Conservation (phyloP, 1,140 invertebrate species). For the Caenorhabditis latens region DNA sequence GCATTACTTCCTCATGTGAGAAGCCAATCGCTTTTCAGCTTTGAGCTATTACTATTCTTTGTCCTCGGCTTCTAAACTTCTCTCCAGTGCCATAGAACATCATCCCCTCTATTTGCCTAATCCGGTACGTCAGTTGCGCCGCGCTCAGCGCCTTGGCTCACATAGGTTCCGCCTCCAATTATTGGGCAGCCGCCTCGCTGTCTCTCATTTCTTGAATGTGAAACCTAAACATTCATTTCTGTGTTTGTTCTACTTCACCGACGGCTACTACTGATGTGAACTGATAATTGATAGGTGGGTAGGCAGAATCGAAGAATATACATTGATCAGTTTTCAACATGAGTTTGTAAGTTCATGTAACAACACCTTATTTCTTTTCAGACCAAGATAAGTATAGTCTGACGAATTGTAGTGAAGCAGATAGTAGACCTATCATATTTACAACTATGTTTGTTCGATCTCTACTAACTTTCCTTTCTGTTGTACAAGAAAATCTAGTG, state of each 20-base stretch:
- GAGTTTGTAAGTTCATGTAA: too few species aligned
- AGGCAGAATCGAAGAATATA: too few species aligned
- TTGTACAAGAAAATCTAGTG: too few species aligned
- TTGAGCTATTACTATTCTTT: background rate
- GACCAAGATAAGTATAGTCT: too few species aligned
- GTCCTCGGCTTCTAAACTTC: background rate
- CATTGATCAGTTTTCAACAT: too few species aligned
- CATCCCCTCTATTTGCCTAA: slow-evolving; percentile 24
- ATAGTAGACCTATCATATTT: too few species aligned
- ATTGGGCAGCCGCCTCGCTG: background rate
- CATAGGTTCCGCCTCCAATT: background rate
- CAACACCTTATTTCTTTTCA: too few species aligned
- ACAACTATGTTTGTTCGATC: too few species aligned
- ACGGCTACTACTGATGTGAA: too few species aligned
- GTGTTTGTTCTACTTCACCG: background rate
- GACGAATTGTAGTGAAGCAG: too few species aligned
- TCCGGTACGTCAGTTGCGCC: slow-evolving; percentile 11
- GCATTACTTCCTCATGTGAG: slow-evolving; percentile 8
- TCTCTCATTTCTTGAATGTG: background rate
- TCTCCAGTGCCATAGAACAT: slow-evolving; percentile 11
- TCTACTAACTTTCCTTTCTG: too few species aligned
- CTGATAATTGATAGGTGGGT: too few species aligned
- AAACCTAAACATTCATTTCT: background rate
- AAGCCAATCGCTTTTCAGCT: background rate
- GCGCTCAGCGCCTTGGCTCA: background rate